A percentile compares a stretch with the other conserved stretches of the same genome.
phyloP scores from a whole-genome alignment of 2,797 vertebrate species.

The Meriones psammophilus region DNA sequence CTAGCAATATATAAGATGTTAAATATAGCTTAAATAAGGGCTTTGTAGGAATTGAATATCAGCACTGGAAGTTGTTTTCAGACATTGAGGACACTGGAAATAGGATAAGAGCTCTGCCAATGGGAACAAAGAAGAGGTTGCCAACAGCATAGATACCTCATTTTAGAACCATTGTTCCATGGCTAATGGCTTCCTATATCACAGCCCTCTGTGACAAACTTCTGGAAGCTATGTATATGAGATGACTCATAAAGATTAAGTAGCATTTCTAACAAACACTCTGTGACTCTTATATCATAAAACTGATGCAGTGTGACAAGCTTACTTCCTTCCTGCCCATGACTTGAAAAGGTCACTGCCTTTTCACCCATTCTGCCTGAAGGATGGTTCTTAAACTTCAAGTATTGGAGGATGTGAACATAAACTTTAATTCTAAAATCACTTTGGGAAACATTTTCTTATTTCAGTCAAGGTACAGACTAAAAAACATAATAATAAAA shows the following conservation, averaged over 20 bases:
- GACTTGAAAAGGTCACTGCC: neutral
- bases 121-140: neutral
- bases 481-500: conserved; percentile 2
- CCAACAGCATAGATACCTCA: neutral
- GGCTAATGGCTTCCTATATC: conserved; percentile 64
- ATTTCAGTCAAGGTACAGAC: neutral
- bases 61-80: neutral
- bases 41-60: neutral
- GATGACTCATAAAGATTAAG: conserved; percentile 78
- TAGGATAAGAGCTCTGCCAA: neutral
- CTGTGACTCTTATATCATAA: conserved; percentile 58
- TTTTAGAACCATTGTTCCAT: conserved; percentile 36
- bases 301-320: conserved; percentile 6
- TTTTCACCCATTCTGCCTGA: neutral
- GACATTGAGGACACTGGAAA: neutral
- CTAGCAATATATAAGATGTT: neutral
- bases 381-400: neutral
- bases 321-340: conserved; percentile 5
- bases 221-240: neutral
- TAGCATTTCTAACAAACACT: conserved; percentile 34
- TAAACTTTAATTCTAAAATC: neutral
- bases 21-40: neutral
- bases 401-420: neutral
- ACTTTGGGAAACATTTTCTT: neutral
- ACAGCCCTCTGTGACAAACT: conserved; percentile 25